Evolutionary conservation across 2,888 invertebrate genomes (phyloP).

Genomic region (Yponomeuta cagnagella): DNA sequence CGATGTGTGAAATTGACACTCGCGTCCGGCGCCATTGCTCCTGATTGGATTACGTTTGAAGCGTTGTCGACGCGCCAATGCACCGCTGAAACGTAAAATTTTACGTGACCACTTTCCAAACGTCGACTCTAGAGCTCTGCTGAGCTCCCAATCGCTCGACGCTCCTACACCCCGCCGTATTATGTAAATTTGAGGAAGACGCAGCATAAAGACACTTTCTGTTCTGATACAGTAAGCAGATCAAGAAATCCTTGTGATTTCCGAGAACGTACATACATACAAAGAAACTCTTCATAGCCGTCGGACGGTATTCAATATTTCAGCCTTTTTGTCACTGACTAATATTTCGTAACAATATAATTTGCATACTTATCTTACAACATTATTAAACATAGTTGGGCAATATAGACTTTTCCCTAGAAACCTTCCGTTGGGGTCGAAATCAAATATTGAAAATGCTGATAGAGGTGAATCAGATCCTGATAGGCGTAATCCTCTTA

Average conservation of each 20-base stretch:
- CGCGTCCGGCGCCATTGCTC: conserved; percentile 60
- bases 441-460: too few species aligned
- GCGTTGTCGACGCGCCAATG: conserved; percentile 59
- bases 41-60: conserved; percentile 71
- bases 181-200: conserved; percentile 55
- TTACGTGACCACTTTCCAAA: conserved; percentile 69
- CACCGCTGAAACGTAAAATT: conserved; percentile 70
- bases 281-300: too few species aligned
- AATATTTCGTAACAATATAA: too few species aligned
- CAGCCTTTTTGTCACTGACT: too few species aligned
- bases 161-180: conserved; percentile 47
- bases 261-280: too few species aligned
- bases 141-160: conserved; percentile 49
- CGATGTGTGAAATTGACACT: conserved; percentile 59
- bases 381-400: too few species aligned
- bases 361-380: too few species aligned
- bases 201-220: conserved; percentile 35
- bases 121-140: conserved; percentile 53
- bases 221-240: conserved; percentile 23
- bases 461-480: too few species aligned
- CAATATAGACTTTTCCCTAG: too few species aligned
- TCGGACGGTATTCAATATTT: too few species aligned
- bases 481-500: conserved; percentile 51
- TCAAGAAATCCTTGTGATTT: neutral
- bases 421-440: too few species aligned